Percentiles rank a stretch among this genome's conserved stretches.
Evolutionary conservation across 1,140 invertebrate genomes (phyloP).

Genomic region (Diorhabda sublineata): DNA sequence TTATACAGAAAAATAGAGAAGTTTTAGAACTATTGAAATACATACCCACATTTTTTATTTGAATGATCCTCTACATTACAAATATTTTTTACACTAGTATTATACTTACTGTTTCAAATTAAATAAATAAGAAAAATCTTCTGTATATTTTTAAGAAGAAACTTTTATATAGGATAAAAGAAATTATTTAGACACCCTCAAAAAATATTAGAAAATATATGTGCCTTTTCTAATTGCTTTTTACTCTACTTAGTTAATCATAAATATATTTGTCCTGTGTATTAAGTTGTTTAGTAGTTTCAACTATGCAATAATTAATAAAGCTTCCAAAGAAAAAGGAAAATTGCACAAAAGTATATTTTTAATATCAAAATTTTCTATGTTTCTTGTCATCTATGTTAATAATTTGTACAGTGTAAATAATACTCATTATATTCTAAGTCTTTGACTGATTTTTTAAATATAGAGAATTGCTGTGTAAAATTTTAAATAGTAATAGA

Average conservation of each 20-base stretch:
- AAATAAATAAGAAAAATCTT: too few relatives aligned
- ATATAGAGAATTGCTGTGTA: not conserved
- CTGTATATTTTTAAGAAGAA: too few relatives aligned
- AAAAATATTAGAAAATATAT: not conserved
- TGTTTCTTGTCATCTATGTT: not conserved
- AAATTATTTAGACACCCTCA: not conserved
- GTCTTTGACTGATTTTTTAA: constrained; percentile 10
- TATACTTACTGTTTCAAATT: too few relatives aligned
- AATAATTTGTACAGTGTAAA: constrained; percentile 15
- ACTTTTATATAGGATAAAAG: too few relatives aligned
- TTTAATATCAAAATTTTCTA: constrained; percentile 5
- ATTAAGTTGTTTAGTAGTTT: not conserved
- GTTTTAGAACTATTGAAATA: too few relatives aligned
- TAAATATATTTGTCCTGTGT: not conserved
- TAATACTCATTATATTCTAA: constrained; percentile 12
- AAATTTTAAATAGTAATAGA: not conserved
- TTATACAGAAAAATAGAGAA: not conserved
- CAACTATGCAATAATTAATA: not conserved
- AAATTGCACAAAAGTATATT: constrained; percentile 10
- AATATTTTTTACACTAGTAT: too few relatives aligned
- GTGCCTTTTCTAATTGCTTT: not conserved
- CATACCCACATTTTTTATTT: too few relatives aligned
- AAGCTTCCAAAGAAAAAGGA: constrained; percentile 11
- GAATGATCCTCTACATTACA: too few relatives aligned
- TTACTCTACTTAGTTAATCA: not conserved